Evolutionary conservation across 1,140 invertebrate species (phyloP).

Genomic region (Brachionus calyciflorus): DNA sequence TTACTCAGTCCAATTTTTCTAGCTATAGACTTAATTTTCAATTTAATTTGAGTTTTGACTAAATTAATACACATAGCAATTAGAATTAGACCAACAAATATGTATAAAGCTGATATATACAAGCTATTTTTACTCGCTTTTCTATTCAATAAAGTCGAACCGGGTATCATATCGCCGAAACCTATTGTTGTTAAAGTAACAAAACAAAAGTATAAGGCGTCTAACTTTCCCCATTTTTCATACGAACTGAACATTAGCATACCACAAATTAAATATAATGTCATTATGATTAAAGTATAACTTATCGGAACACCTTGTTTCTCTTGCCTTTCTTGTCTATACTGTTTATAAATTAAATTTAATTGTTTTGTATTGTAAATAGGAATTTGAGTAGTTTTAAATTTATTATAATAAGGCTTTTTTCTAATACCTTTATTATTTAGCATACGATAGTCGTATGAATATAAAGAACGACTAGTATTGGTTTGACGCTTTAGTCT

Average conservation of each 20-base stretch:
- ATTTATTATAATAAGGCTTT: neutral
- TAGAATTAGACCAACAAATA: constrained; percentile 37
- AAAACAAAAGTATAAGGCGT: constrained; percentile 51
- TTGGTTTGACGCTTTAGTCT: neutral
- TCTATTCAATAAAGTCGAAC: constrained; percentile 28
- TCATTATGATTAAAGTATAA: constrained; percentile 26
- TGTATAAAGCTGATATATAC: constrained; percentile 41
- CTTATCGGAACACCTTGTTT: constrained; percentile 37
- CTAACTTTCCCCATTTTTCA: constrained; percentile 51
- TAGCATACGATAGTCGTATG: neutral
- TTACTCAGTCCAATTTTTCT: constrained; percentile 31
- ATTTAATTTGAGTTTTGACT: constrained; percentile 27
- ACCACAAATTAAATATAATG: constrained; percentile 31
- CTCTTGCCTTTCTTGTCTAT: constrained; percentile 22
- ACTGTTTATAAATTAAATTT: constrained; percentile 35
- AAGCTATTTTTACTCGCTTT: constrained; percentile 11
- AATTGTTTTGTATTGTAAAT: constrained; percentile 31
- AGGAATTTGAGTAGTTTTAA: constrained; percentile 12
- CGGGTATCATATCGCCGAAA: constrained; percentile 48
- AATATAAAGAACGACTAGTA: neutral
- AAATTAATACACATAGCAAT: constrained; percentile 47
- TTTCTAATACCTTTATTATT: neutral
- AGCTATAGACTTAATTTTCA: constrained; percentile 34
- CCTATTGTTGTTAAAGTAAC: constrained; percentile 54
- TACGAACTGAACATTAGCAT: constrained; percentile 49